Conservation (phyloP, 2,797 vertebrate genomes). For the Rhyacichthys aspro region DNA sequence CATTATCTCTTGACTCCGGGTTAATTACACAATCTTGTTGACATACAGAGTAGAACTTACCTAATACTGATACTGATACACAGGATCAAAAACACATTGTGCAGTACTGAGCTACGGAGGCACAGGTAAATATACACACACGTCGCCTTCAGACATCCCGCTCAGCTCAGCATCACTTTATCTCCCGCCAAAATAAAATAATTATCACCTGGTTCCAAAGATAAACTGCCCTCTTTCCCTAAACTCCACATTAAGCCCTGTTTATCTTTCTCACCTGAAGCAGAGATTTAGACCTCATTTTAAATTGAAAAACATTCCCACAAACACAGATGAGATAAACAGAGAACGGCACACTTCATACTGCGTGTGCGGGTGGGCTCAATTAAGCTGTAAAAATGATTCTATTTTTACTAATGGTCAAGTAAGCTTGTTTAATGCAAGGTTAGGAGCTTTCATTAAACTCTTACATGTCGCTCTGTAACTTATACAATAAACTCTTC, state of each 20-base stretch:
- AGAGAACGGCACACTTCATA: neutral
- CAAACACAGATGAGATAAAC: conserved; percentile 9
- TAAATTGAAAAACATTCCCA: conserved; percentile 1
- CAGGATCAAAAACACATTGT: conserved; percentile 27
- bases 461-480: too few species aligned
- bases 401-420: neutral
- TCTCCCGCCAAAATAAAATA: conserved; percentile 32
- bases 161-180: conserved; percentile 23
- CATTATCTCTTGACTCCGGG: conserved; percentile 17
- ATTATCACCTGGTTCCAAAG: conserved; percentile 38
- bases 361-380: neutral
- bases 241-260: conserved; percentile 19
- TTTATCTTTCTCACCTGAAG: conserved; percentile 36
- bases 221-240: conserved; percentile 28
- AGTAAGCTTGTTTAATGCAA: neutral
- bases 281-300: conserved; percentile 20
- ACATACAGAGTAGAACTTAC: conserved; percentile 32
- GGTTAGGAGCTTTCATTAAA: neutral
- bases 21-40: conserved; percentile 32
- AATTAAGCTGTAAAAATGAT: neutral
- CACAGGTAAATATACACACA: conserved; percentile 1
- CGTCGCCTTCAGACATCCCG: conserved; percentile 10
- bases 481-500: too few species aligned
- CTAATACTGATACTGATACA: conserved; percentile 15
- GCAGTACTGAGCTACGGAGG: neutral